Evolutionary conservation across 1,140 invertebrate genomes (phyloP).

Genomic region (Neodiprion pinetum): DNA sequence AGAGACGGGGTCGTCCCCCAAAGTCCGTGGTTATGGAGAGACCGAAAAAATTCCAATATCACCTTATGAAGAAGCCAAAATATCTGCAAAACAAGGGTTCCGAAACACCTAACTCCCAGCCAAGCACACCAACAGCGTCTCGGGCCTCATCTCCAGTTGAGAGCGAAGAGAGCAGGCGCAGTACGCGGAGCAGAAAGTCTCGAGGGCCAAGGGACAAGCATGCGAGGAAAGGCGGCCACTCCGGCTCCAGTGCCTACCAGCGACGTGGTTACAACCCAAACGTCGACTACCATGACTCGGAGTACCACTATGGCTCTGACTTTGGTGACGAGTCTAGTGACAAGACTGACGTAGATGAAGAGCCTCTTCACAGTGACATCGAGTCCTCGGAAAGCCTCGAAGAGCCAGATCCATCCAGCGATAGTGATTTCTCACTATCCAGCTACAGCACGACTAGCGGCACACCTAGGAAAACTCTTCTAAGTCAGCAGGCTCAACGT

Average conservation of each 20-base stretch:
- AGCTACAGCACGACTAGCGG: constrained; percentile 76
- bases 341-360: constrained; percentile 79
- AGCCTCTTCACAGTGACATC: constrained; percentile 70
- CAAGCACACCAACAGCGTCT: constrained; percentile 79
- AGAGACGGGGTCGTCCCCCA: constrained; percentile 86
- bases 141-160: constrained; percentile 77
- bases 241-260: constrained; percentile 64
- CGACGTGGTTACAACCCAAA: constrained; percentile 77
- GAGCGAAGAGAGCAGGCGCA: constrained; percentile 73
- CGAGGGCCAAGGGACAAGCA: constrained; percentile 62
- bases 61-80: constrained; percentile 91
- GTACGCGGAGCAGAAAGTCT: constrained; percentile 60
- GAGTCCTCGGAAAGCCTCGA: constrained; percentile 71
- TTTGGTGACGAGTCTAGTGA: constrained; percentile 87
- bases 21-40: constrained; percentile 85
- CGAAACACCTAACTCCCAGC: constrained; percentile 68
- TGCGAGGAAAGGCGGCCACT: constrained; percentile 69
- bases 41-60: constrained; percentile 83
- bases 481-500: constrained; percentile 57
- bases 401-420: constrained; percentile 73
- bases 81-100: constrained; percentile 77
- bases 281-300: constrained; percentile 81
- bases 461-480: constrained; percentile 65
- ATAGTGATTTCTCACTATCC: constrained; percentile 84
- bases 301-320: constrained; percentile 90